Conservation (phyloP, 2,797 vertebrate species). For the Loriculus beryllinus region DNA sequence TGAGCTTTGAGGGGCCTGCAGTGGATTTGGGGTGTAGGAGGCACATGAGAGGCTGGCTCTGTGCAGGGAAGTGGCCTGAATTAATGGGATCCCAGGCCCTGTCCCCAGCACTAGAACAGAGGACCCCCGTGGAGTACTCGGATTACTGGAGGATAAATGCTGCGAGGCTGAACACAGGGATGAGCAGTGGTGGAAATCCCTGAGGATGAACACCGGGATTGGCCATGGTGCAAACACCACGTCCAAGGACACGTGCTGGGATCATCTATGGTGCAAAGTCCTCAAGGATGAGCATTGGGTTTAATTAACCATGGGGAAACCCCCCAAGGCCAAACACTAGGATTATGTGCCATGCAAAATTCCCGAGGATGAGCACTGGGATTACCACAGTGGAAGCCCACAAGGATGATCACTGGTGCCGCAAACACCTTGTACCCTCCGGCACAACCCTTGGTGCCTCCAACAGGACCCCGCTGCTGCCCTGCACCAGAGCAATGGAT, state of each 20-base stretch:
- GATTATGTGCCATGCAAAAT: neutral
- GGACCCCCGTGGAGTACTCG: neutral
- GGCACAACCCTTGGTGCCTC: neutral
- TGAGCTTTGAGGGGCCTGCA: neutral
- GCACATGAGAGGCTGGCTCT: accelerated
- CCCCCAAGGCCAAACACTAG: accelerated
- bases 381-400: accelerated
- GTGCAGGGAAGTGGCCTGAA: neutral
- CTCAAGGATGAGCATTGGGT: accelerated
- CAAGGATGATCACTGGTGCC: accelerated
- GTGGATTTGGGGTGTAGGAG: accelerated
- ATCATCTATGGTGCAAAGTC: neutral
- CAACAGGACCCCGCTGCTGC: accelerated
- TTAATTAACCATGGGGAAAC: neutral
- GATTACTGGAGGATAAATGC: neutral
- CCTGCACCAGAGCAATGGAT: accelerated
- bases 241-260: neutral
- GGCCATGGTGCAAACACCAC: neutral
- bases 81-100: neutral
- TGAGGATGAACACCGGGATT: neutral
- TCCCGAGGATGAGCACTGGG: accelerated
- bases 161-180: neutral
- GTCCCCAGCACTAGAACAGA: accelerated
- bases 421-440: neutral
- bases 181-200: neutral